Base-by-base conservation (phyloP, 1,140 invertebrate species). In the Solenopsis fugax region DNA sequence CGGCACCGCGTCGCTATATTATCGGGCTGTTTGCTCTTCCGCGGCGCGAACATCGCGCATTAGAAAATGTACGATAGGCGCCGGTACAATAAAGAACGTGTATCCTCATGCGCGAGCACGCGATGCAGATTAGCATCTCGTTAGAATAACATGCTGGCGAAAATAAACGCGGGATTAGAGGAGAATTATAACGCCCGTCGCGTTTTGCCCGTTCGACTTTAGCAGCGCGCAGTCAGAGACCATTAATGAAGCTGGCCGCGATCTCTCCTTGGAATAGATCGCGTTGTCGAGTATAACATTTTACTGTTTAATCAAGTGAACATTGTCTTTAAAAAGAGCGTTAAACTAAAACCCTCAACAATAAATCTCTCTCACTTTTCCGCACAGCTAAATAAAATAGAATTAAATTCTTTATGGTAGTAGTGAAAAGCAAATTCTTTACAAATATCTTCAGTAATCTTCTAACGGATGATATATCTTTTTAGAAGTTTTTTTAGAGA, bases 21-120 rank as follows among this genome's bases (percentile, higher is more conserved):
- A 89, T 89, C 71, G 62, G 9, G 18, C 71, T 65, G 84, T 84
- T 89, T 87, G 89, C 85, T 52, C 56, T 84, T 69, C 67, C 77
- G 56, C 88, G 64, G 37, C 24, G 75, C 71, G 88, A 81, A 87
- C 76, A 64, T 69, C 58, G 41, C 82, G 56, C 48, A 69, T 54
- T 58, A 54, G 52, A 71, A 78, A 89, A 71, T 69, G 58, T 54
- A 52, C 24, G 48, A 76, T 76, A 71, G 21, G 65, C 21, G 62
- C 60, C 48, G 67, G n/a, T 37, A 58, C 82, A 73, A 89, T 89
- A 90, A 89, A 89, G 80, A 60, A 48, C 80, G 13, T 45, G 80
- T n/a, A 48, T 50, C 13, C 80, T 34, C 54, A 21, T 54, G 54
- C 21, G n/a, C 67, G 48, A 4, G n/a, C 77, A 78, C 58, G 45